A percentile compares a stretch with the other conserved stretches of the same genome.
phyloP scores from a whole-genome alignment of 2,113 vertebrate genomes.

The Tenrec ecaudatus region DNA sequence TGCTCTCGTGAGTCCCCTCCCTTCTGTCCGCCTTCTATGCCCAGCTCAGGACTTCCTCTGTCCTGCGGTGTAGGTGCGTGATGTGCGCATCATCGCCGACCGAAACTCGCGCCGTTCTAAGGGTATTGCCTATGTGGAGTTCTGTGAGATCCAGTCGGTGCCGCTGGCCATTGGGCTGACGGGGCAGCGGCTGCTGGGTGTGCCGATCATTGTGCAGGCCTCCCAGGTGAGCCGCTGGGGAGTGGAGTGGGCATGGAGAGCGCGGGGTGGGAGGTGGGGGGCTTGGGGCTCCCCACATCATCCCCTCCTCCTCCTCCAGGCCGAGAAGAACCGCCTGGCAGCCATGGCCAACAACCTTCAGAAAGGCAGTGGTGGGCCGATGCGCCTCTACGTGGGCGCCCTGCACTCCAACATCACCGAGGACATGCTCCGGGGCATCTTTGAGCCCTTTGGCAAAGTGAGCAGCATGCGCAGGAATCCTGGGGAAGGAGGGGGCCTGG shows the following conservation, averaged over 20 bases:
- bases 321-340: constrained; percentile 84
- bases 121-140: constrained; percentile 85
- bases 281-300: neutral
- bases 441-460: constrained; percentile 86
- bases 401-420: constrained; percentile 85
- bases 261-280: neutral
- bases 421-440: constrained; percentile 85
- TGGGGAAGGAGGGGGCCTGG: neutral
- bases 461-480: neutral
- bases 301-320: constrained; percentile 63
- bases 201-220: constrained; percentile 84
- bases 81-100: constrained; percentile 86
- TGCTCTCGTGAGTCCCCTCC: neutral
- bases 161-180: constrained; percentile 83
- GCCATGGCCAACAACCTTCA: constrained; percentile 83
- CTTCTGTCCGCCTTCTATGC: neutral
- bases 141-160: constrained; percentile 86
- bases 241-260: neutral
- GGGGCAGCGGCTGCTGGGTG: constrained; percentile 82
- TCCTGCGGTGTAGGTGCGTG: constrained; percentile 79
- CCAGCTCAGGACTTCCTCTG: constrained; percentile 1
- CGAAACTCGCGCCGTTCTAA: constrained; percentile 84
- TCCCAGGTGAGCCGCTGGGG: constrained; percentile 79
- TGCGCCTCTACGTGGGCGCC: constrained; percentile 82
- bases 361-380: constrained; percentile 79